Evolutionary conservation across 2,113 vertebrate genomes (phyloP).

Genomic region (Cololabis saira): DNA sequence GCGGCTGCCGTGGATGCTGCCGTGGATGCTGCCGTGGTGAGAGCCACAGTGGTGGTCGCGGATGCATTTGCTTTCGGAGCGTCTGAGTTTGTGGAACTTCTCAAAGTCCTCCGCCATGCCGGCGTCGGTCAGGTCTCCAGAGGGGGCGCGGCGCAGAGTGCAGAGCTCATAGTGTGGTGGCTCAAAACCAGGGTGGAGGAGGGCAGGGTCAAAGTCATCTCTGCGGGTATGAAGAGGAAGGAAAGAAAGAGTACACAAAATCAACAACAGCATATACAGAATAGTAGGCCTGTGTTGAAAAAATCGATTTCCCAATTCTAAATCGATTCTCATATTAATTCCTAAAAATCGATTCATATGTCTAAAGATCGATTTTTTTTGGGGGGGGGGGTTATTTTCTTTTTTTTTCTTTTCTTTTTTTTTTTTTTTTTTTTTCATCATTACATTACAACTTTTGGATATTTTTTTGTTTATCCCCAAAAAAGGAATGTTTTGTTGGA

Average conservation of each 20-base stretch:
- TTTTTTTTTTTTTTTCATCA: no score
- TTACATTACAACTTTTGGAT: no score
- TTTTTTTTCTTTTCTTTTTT: no score
- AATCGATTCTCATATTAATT: no score
- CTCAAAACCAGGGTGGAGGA: conserved; percentile 94
- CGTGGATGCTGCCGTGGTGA: conserved; percentile 86
- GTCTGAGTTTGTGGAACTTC: conserved; percentile 90
- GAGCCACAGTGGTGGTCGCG: conserved; percentile 98
- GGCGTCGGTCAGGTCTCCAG: conserved; percentile 87
- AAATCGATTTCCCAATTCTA: no score
- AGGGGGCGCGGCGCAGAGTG: conserved; percentile 86
- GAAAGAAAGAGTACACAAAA: background rate
- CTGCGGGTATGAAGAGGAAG: conserved; percentile 55
- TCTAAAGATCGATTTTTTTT: no score
- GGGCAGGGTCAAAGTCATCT: conserved; percentile 93
- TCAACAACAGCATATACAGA: no score
- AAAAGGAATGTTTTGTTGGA: no score
- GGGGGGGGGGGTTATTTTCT: no score
- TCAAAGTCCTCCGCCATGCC: conserved; percentile 92
- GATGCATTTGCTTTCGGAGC: conserved; percentile 94
- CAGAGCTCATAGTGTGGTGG: conserved; percentile 98
- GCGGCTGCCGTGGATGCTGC: conserved; percentile 92
- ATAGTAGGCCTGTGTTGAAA: no score
- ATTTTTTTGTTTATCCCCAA: no score
- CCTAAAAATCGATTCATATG: no score